Evolutionary conservation across 2,113 vertebrate genomes (phyloP), one percentile per base, ranked within the genome.

Genomic region (Columba janthina): DNA sequence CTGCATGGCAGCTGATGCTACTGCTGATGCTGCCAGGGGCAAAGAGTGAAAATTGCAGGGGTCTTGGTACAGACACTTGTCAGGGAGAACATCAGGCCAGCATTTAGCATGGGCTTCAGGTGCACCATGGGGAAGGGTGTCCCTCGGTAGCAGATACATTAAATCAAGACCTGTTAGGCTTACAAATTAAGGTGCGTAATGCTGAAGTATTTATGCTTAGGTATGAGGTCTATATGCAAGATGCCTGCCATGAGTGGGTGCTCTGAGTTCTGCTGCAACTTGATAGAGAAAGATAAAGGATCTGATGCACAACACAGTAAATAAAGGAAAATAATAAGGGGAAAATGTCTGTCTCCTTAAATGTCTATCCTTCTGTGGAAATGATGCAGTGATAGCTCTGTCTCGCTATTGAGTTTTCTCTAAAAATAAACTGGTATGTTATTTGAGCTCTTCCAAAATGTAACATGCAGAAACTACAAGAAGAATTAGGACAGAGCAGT

Each of bases 391-490:
- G 90, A 89, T 88, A 73, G 83, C 67, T 86, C 42, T 46, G 29
- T 80, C 84, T 90, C 86, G 53, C 72, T 90, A 60, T 80, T 88
- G 42, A 93, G 73, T 90, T 88, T 93, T 88, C 72, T 90, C 83
- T 96, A 94, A 94, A 94, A 92, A 96, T 94, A 96, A 95, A 88
- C 86, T 25, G 56, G 25, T 72, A 86, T 89, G 90, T 83, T 85
- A 92, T 67, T 64, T 90, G 60, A 94, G 83, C 76, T 94, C 66
- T 81, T 94, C 72, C 51, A 92, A 94, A 93, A 86, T 17, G n/a
- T 53, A 95, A 64, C 76, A 77, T 70, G 56, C 69, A 96, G 79
- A 93, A 95, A 93, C 56, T 90, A 64, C 60, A 90, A 50, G 72
- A 91, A 94, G 94, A 95, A 84, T 67, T 77, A 88, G 79, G 42